Percentiles rank a stretch among this genome's conserved stretches.
Evolutionary conservation across 1,140 invertebrate species (phyloP).

Genomic region (Micrasema longulum): DNA sequence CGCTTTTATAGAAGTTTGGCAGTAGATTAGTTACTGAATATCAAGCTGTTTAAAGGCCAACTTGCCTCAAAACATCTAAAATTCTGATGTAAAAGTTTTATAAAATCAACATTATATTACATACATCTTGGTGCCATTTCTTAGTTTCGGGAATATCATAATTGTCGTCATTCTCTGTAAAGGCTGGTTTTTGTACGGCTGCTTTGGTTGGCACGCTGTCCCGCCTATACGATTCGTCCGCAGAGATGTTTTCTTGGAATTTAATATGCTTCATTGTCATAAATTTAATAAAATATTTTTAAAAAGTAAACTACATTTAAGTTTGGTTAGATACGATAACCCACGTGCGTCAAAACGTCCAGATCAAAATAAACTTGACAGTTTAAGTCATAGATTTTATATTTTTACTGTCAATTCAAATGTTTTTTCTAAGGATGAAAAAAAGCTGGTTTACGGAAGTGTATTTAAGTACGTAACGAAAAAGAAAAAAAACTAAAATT

Average conservation of each 20-base stretch:
- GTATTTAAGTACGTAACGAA: no score
- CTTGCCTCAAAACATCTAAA: no score
- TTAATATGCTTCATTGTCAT: slow-evolving; percentile 69
- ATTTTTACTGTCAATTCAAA: no score
- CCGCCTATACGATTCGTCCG: slow-evolving; percentile 62
- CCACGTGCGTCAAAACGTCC: slow-evolving; percentile 18
- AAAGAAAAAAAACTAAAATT: no score
- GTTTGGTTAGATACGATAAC: slow-evolving; percentile 8
- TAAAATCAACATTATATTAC: slow-evolving; percentile 17
- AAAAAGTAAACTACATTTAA: background rate
- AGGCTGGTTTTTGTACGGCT: slow-evolving; percentile 60
- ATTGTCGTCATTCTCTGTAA: slow-evolving; percentile 62
- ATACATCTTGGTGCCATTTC: slow-evolving; percentile 67
- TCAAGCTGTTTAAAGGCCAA: no score
- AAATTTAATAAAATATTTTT: slow-evolving; percentile 4
- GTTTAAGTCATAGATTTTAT: no score
- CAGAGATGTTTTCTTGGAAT: slow-evolving; percentile 66
- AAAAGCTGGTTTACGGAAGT: no score
- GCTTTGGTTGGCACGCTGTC: slow-evolving; percentile 57
- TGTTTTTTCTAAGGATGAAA: no score
- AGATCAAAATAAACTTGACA: slow-evolving; percentile 20
- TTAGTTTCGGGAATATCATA: slow-evolving; percentile 65
- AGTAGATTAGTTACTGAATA: no score
- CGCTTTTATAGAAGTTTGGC: no score
- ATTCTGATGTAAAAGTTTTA: background rate